Conservation (phyloP, 2,113 vertebrate species). For the Antidorcas marsupialis region DNA sequence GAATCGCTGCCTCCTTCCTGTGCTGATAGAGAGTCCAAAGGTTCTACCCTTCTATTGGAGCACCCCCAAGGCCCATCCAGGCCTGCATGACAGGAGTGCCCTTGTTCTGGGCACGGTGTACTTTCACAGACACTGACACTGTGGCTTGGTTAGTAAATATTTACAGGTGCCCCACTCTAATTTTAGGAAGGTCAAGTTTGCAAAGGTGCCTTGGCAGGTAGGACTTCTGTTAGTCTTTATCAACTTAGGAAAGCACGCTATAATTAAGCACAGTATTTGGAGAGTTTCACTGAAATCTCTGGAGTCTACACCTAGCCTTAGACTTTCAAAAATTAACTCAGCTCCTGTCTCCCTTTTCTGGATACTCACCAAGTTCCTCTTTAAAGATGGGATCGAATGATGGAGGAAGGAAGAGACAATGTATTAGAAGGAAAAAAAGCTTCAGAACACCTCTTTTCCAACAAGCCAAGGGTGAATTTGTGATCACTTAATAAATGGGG, state of each 20-base stretch:
- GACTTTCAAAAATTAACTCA: slow-evolving; percentile 19
- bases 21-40: slow-evolving; percentile 69
- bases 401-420: slow-evolving; percentile 8
- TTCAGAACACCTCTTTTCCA: background rate
- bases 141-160: slow-evolving; percentile 74
- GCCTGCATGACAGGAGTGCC: background rate
- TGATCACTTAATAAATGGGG: slow-evolving; percentile 3
- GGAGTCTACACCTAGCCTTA: slow-evolving; percentile 29
- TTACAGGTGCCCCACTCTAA: slow-evolving; percentile 73
- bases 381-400: slow-evolving; percentile 44
- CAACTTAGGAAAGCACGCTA: slow-evolving; percentile 62
- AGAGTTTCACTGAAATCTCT: slow-evolving; percentile 44
- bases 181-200: slow-evolving; percentile 77
- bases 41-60: slow-evolving; percentile 57
- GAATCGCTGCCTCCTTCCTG: slow-evolving; percentile 44
- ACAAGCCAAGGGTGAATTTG: slow-evolving; percentile 18
- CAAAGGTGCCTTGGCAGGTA: slow-evolving; percentile 72
- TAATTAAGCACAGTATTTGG: slow-evolving; percentile 69
- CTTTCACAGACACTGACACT: slow-evolving; percentile 44
- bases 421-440: background rate
- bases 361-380: slow-evolving; percentile 39
- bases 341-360: slow-evolving; percentile 29
- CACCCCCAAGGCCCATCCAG: slow-evolving; percentile 31
- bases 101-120: slow-evolving; percentile 37
- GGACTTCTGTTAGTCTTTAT: slow-evolving; percentile 66